Evolutionary conservation across 2,113 vertebrate species (phyloP).

Genomic region (Hucho hucho): DNA sequence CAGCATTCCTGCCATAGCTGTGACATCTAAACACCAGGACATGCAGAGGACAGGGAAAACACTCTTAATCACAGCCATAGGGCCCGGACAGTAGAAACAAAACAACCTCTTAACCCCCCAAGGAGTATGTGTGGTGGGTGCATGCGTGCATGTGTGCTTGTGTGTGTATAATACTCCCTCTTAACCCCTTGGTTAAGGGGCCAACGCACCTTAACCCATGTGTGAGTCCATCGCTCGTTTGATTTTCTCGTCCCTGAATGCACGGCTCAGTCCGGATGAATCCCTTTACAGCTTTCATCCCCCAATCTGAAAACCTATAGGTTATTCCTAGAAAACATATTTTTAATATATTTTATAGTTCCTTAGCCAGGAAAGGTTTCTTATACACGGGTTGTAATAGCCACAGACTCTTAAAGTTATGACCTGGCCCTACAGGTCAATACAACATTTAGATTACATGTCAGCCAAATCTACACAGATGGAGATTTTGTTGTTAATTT

Average conservation of each 20-base stretch:
- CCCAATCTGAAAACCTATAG: background rate
- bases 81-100: conserved; percentile 67
- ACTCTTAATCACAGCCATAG: conserved; percentile 74
- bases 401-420: too few species aligned
- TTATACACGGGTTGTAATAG: too few species aligned
- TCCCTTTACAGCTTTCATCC: conserved; percentile 36
- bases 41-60: conserved; percentile 69
- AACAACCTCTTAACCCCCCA: conserved; percentile 64
- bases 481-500: background rate
- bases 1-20: conserved; percentile 77
- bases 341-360: too few species aligned
- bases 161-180: conserved; percentile 15
- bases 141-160: conserved; percentile 21
- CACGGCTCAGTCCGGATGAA: conserved; percentile 13
- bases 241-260: conserved; percentile 29
- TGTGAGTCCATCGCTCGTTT: conserved; percentile 35
- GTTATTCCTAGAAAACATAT: too few species aligned
- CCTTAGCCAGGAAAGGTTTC: too few species aligned
- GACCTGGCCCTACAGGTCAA: too few species aligned
- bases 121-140: conserved; percentile 47
- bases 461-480: background rate
- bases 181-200: conserved; percentile 35
- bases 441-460: too few species aligned
- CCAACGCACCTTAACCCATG: conserved; percentile 39
- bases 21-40: conserved; percentile 77